phyloP scores from a whole-genome alignment of 2,888 invertebrate species.

The Dryocosmus kuriphilus region DNA sequence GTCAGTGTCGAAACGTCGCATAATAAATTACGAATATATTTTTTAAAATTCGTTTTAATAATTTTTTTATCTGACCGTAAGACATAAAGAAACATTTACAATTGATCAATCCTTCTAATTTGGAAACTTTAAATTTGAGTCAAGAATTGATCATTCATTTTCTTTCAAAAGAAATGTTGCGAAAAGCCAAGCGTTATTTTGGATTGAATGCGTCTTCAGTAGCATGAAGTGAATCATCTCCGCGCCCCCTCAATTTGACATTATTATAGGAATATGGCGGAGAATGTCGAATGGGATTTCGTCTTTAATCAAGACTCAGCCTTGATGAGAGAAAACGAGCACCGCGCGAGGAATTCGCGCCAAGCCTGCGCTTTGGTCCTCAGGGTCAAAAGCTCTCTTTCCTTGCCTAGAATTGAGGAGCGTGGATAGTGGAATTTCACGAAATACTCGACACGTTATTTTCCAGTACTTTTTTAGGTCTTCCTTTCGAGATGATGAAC shows the following conservation, averaged over 20 bases:
- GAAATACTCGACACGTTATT: constrained; percentile 5
- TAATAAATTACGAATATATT: too few species aligned
- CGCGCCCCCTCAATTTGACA: background rate
- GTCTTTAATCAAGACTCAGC: constrained; percentile 4
- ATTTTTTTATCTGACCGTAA: too few species aligned
- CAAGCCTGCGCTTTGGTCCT: constrained; percentile 66
- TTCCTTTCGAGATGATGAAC: background rate
- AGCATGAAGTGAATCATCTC: background rate
- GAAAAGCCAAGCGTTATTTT: background rate
- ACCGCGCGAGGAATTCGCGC: constrained; percentile 60
- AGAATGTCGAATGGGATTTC: constrained; percentile 24
- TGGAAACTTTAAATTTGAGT: too few species aligned
- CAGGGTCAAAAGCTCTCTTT: constrained; percentile 34
- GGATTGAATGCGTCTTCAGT: background rate
- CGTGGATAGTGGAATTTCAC: constrained; percentile 34
- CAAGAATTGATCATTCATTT: background rate
- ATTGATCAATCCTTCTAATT: too few species aligned
- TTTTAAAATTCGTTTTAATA: too few species aligned
- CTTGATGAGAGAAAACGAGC: constrained; percentile 46
- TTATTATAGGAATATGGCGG: constrained; percentile 16
- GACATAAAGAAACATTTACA: too few species aligned
- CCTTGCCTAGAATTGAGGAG: background rate
- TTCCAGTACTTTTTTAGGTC: constrained; percentile 30
- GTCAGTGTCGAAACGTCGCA: too few species aligned
- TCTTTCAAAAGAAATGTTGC: background rate